Evolutionary conservation across 2,888 invertebrate species (phyloP), one percentile per base, ranked within the genome.

Genomic region (Drosophila yooni): DNA sequence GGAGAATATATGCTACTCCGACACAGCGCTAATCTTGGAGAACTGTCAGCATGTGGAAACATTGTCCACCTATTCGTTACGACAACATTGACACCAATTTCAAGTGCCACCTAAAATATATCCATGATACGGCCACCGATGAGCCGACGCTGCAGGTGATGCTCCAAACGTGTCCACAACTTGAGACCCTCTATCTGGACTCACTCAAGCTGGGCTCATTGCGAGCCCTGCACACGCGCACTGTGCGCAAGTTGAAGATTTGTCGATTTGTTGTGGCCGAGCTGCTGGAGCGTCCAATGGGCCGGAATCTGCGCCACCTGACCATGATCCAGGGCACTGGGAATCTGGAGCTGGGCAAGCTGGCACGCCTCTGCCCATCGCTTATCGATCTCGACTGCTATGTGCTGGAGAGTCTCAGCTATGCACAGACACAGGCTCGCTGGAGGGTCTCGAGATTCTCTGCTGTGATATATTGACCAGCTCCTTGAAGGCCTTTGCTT

Each of bases 121-220:
- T 96, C 29, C 96, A 96, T 82, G 96, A 96, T 81, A 95, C 95
- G 0, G 94, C 94, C 72, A 96, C 96, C 0, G 95, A 94, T 76
- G 87, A 93, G 81, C 94, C 95, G 64, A 94, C 94, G 3, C 94
- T 95, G 88, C 94, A 94, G 76, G 94, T 95, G 1, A 95, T 96
- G 36, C 91, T 94, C 5, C 94, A 94, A 46, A 91, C 95, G 0
- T 96, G 96, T 88, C 96, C 96, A 0, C 89, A 94, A 82, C 85
- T 96, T 80, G 95, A 96, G 82, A 95, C 95, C 10, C 93, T 96
- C 59, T 95, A 96, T 88, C 89, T 96, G 50, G 96, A 96, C 85
- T 94, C 94, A 25, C 95, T 95, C 1, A 94, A 94, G 29, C 91
- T 93, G 51, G 95, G 95, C 84, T 79, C 81, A 21, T 50, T 92